Conservation (phyloP, 1,140 invertebrate species). For the Copidosoma floridanum region DNA sequence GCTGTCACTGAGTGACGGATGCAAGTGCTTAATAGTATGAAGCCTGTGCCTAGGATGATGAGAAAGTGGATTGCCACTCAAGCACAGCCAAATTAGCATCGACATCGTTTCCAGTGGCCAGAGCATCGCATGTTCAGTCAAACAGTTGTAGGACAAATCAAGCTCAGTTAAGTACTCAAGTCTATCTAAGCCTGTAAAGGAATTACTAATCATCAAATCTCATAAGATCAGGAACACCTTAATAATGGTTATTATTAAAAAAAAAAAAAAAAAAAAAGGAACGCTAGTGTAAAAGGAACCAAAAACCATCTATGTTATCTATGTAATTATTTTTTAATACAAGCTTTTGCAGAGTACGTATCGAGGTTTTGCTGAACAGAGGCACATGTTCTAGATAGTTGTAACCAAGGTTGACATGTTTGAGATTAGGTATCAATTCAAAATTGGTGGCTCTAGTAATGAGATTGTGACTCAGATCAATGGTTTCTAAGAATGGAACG, state of each 20-base stretch:
- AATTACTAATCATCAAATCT: no score
- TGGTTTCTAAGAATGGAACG: constrained; percentile 60
- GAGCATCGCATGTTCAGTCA: constrained; percentile 61
- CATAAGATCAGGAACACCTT: no score
- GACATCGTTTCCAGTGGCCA: constrained; percentile 59
- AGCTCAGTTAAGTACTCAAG: constrained; percentile 60
- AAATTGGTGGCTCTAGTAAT: constrained; percentile 49
- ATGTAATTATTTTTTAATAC: constrained; percentile 62
- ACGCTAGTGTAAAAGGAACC: no score
- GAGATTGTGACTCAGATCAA: constrained; percentile 65
- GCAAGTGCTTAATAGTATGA: constrained; percentile 59
- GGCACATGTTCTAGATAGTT: constrained; percentile 63
- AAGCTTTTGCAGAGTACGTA: constrained; percentile 54
- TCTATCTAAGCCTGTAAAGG: constrained; percentile 47
- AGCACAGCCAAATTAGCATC: constrained; percentile 57
- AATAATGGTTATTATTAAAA: constrained; percentile 10
- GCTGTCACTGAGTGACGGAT: constrained; percentile 56
- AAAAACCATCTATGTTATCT: constrained; percentile 53
- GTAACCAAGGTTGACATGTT: constrained; percentile 63
- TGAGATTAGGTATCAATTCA: constrained; percentile 60
- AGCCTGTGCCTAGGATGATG: constrained; percentile 62
- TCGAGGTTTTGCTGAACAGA: constrained; percentile 55
- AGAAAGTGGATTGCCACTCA: constrained; percentile 63
- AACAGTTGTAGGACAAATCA: constrained; percentile 64
- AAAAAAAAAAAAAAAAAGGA: no score